These are phyloP conservation scores for Leptopterna dolabrata DNA, from an alignment of 2,888 invertebrate genomes.

Conservation along the genomic window DNA sequence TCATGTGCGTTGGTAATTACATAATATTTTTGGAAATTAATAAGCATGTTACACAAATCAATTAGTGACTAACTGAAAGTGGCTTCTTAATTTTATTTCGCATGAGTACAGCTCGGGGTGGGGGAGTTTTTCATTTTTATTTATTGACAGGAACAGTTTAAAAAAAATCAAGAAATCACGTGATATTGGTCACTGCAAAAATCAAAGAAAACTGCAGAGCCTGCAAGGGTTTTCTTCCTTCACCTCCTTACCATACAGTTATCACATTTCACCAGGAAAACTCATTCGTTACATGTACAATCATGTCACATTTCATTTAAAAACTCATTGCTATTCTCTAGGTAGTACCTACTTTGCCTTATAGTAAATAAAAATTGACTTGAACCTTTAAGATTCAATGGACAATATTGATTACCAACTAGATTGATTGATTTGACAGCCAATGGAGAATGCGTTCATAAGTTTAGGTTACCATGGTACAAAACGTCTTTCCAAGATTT, in stretches of 20 bases:
- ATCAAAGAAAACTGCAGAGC: neutral
- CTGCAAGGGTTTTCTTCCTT: neutral
- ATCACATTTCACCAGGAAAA: slow-evolving; percentile 17
- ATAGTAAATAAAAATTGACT: neutral
- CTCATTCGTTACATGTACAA: neutral
- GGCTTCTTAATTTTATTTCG: neutral
- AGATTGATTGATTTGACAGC: neutral
- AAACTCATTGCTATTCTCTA: neutral
- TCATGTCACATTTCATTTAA: neutral
- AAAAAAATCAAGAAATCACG: neutral
- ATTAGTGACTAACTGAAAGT: no score
- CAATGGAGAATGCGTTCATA: neutral
- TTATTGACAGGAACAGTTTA: neutral
- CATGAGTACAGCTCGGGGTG: neutral
- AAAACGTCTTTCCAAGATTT: neutral
- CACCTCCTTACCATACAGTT: neutral
- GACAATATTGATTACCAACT: neutral
- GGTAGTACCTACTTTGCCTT: neutral
- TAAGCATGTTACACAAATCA: no score
- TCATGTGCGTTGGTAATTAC: neutral
- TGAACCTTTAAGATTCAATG: neutral
- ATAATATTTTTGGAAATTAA: no score
- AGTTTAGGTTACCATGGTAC: neutral
- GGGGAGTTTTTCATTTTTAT: neutral
- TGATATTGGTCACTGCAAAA: neutral